Percentiles rank a stretch among this genome's conserved stretches.
Conservation (phyloP, 2,888 invertebrate species). For the Dryobotodes eremita region DNA sequence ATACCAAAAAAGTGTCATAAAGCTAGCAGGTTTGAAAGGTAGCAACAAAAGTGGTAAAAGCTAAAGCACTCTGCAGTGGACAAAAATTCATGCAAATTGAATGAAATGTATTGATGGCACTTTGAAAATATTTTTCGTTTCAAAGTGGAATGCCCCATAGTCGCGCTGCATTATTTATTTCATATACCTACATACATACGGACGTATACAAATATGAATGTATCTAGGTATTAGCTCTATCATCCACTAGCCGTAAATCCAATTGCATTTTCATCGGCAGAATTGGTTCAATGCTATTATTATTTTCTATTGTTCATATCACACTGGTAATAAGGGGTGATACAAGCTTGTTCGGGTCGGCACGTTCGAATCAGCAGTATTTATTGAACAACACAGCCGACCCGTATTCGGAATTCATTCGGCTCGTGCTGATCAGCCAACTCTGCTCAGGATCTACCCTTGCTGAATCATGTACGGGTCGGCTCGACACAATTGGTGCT, state of each 20-base stretch:
- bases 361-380: background rate
- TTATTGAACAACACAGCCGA: background rate
- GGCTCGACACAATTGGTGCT: too few relatives aligned
- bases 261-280: slow-evolving; percentile 53
- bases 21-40: slow-evolving; percentile 80
- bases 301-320: slow-evolving; percentile 51
- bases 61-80: slow-evolving; percentile 79
- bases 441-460: too few relatives aligned
- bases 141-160: slow-evolving; percentile 73
- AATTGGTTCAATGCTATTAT: slow-evolving; percentile 51
- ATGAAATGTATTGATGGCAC: slow-evolving; percentile 85
- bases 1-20: slow-evolving; percentile 66
- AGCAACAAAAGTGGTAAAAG: slow-evolving; percentile 82
- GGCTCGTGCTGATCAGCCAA: background rate
- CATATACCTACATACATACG: slow-evolving; percentile 39
- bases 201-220: slow-evolving; percentile 36
- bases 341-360: background rate
- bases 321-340: slow-evolving; percentile 7
- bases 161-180: slow-evolving; percentile 67
- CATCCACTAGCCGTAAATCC: slow-evolving; percentile 38
- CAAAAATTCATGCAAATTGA: slow-evolving; percentile 85
- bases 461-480: too few relatives aligned
- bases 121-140: slow-evolving; percentile 82
- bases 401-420: background rate
- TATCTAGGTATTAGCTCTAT: slow-evolving; percentile 31